These are phyloP conservation scores for Auanema sp. DNA, from an alignment of 2,888 invertebrate species.

Conservation along the genomic window DNA sequence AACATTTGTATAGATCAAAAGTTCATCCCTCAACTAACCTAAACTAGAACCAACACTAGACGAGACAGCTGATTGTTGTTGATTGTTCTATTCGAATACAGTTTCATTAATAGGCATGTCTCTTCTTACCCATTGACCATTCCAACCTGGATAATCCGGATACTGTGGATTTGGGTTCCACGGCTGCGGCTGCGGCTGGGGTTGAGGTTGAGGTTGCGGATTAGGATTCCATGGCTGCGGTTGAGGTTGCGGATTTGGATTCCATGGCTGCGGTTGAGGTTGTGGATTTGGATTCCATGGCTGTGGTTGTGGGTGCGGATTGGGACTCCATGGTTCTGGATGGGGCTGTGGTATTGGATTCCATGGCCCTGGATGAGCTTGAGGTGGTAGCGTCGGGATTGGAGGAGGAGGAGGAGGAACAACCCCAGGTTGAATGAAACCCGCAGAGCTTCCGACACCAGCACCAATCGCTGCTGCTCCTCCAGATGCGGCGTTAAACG, in stretches of 20 bases:
- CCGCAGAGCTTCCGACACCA: not conserved
- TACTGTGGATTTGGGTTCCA: slow-evolving; percentile 11
- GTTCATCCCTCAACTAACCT: too few relatives aligned
- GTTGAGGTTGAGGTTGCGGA: slow-evolving; percentile 4
- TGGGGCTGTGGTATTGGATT: not conserved
- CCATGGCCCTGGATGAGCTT: slow-evolving; percentile 10
- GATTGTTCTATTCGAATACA: too few relatives aligned
- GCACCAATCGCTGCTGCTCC: not conserved
- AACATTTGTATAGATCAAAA: too few relatives aligned
- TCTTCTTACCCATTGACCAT: too few relatives aligned
- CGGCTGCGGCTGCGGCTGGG: slow-evolving; percentile 7
- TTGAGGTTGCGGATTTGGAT: slow-evolving; percentile 2
- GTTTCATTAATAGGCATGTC: too few relatives aligned
- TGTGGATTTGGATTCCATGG: too few relatives aligned
- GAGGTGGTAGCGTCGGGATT: not conserved
- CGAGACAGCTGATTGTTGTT: too few relatives aligned
- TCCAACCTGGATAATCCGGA: slow-evolving; percentile 5
- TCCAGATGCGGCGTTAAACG: too few relatives aligned
- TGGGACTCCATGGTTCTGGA: not conserved
- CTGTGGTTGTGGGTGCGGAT: too few relatives aligned
- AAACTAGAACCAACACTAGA: too few relatives aligned
- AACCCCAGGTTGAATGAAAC: not conserved
- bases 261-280: too few relatives aligned
- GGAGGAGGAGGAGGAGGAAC: not conserved
- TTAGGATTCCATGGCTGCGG: slow-evolving; percentile 11